Evolutionary conservation across 2,888 invertebrate genomes (phyloP).

Genomic region (Elysia crispata): DNA sequence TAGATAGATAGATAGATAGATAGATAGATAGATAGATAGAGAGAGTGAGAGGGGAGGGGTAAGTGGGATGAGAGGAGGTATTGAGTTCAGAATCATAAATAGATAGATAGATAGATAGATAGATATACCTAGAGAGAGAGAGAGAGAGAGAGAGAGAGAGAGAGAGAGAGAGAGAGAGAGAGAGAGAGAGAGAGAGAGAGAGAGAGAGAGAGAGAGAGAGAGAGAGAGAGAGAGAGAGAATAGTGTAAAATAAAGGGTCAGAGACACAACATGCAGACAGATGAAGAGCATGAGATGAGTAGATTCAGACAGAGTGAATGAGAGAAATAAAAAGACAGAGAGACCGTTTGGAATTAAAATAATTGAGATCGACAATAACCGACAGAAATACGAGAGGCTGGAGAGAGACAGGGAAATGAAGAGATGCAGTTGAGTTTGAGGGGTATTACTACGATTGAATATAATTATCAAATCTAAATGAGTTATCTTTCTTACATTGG

Average conservation of each 20-base stretch:
- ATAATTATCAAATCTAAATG: constrained; percentile 1
- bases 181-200: too few species aligned
- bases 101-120: neutral
- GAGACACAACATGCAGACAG: neutral
- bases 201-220: neutral
- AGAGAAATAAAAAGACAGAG: too few species aligned
- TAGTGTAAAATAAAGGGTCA: neutral
- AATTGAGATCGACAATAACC: too few species aligned
- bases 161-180: too few species aligned
- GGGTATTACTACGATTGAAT: too few species aligned
- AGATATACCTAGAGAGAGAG: neutral
- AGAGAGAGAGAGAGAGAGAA: constrained; percentile 1
- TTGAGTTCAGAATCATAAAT: neutral
- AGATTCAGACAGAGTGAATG: neutral
- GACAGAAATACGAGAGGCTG: too few species aligned
- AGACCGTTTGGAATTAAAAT: too few species aligned
- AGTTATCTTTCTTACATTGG: neutral
- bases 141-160: too few species aligned
- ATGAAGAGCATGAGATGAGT: too few species aligned
- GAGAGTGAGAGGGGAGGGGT: too few species aligned
- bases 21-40: constrained; percentile 16
- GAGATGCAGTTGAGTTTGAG: neutral
- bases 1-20: constrained; percentile 19
- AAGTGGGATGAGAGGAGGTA: too few species aligned
- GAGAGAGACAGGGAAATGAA: neutral